Evolutionary conservation across 2,797 vertebrate species (phyloP), one percentile per base, ranked within the genome.

Genomic region (Anguilla megastoma): DNA sequence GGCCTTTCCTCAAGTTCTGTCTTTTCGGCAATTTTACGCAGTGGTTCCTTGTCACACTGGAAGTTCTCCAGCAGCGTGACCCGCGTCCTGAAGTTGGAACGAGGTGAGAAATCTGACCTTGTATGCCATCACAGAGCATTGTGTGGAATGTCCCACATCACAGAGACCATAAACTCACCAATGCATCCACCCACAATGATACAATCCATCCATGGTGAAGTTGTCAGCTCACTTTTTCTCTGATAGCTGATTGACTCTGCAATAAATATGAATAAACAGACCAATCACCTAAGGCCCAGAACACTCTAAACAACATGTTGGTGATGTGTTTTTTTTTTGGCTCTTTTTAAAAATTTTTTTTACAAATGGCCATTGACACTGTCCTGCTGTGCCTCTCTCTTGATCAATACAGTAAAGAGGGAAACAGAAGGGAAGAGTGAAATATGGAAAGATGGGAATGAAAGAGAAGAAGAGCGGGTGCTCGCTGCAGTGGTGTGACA

Each of bases 81-180:
- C 92, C 92, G 33, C 85, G 56, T 85, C n/a, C 80, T 92, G 24
- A 92, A 94, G 91, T 92, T 92, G 94, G 93, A 94, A 94, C 89
- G 88, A 88, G 93, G 92, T 94, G 94, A 92, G 94, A 94, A 95
- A 90, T 93, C 90, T 92, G 93, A 91, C 91, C 91, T 89, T 92
- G 91, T 91, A 89, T 90, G 89, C 89, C 89, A 93, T 93, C 93
- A 87, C 87, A 91, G 91, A 88, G 71, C 91, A 88, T 89, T 36
- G 12, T 85, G 90, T 0, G 58, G 52, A n/a, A 86, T 63, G 56
- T 87, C 7, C 86, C 82, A n/a, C 79, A 30, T 52, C 86, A 66
- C 82, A 87, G 84, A 69, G 85, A 89, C 79, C 85, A 52, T 41
- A 30, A 41, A 84, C 84, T 89, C 45, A 76, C 76, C 76, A 56